Evolutionary conservation across 2,888 invertebrate species (phyloP), one percentile per base, ranked within the genome.

Genomic region (Lepetodrilus schrolli): DNA sequence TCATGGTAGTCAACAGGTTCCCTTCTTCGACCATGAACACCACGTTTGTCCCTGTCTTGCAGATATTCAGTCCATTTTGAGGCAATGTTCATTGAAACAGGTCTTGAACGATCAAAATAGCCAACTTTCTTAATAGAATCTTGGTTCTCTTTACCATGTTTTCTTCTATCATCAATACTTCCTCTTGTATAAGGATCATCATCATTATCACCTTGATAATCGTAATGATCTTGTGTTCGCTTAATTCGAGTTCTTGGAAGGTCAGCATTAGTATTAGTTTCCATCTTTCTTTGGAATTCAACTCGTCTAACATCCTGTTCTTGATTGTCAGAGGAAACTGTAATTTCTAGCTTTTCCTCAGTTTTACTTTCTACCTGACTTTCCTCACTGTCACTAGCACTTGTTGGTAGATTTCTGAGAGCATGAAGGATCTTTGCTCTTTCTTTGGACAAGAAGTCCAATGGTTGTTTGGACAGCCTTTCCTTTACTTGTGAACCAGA

Each of bases 401-500:
- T 23, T 13, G 26, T 23, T 4, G 26, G 21, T 23, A 68, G 68
- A 13, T 47, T 13, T 7, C 47, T 10, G 7, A 68, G 43, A 26
- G 68, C 68, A 68, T 68, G 43, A 0, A 68, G 68, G n/a, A 68
- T 68, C 17, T 21, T 68, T 34, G n/a, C 43, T 20, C 68, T 68
- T 47, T 38, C 47, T 23, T 26, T 47, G 21, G 68, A 68, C 23
- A 68, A 47, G 21, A 30, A n/a, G 26, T 68, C 47, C 13, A 68
- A 23, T 23, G 68, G 38, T 23, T 43, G 21, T 34, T 43, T 20
- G 20, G 13, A 47, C 26, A 68, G 17, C 8, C 17, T 43, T 8
- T 68, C 68, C 47, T 37, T 38, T n/a, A 47, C 26, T 58, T 10
- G 8, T 23, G 23, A 34, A 30, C 58, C 58, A 10, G 58, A 34